These are phyloP conservation scores for Pelochelys cantorii DNA, from an alignment of 2,797 vertebrate species.

Conservation along the genomic window DNA sequence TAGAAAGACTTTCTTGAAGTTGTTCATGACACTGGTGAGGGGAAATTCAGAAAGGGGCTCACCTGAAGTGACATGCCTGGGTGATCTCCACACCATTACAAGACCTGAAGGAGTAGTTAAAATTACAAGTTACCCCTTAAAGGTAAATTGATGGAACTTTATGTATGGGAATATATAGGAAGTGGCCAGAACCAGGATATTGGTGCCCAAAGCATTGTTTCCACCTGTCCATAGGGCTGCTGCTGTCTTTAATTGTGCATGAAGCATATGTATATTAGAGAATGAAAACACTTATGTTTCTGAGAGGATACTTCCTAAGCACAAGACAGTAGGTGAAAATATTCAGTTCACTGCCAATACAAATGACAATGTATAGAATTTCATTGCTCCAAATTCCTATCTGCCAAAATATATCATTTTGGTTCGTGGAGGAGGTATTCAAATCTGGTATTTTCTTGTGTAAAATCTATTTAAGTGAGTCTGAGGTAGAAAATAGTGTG, in stretches of 20 bases:
- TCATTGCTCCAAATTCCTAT: constrained; percentile 54
- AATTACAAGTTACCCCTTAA: not conserved
- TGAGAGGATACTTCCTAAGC: constrained; percentile 9
- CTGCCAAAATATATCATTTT: constrained; percentile 65
- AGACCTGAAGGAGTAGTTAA: not conserved
- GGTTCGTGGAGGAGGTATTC: constrained; percentile 52
- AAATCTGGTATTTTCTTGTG: constrained; percentile 20
- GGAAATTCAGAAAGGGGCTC: not conserved
- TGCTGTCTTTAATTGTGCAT: not conserved
- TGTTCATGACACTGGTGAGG: not conserved
- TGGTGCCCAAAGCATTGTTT: not conserved
- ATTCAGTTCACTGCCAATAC: constrained; percentile 25
- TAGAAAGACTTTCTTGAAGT: not conserved
- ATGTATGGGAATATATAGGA: not conserved
- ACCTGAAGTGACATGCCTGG: not conserved
- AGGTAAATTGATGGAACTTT: not conserved
- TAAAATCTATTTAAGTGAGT: constrained; percentile 47
- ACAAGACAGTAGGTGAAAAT: constrained; percentile 9
- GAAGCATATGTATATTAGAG: not conserved
- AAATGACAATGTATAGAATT: constrained; percentile 26
- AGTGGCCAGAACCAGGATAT: not conserved
- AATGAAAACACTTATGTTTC: not conserved
- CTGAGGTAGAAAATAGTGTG: constrained; percentile 37
- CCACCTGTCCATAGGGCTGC: not conserved
- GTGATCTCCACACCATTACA: not conserved